These are phyloP conservation scores for Petromus typicus DNA, from an alignment of 2,113 vertebrate species.

Conservation along the genomic window DNA sequence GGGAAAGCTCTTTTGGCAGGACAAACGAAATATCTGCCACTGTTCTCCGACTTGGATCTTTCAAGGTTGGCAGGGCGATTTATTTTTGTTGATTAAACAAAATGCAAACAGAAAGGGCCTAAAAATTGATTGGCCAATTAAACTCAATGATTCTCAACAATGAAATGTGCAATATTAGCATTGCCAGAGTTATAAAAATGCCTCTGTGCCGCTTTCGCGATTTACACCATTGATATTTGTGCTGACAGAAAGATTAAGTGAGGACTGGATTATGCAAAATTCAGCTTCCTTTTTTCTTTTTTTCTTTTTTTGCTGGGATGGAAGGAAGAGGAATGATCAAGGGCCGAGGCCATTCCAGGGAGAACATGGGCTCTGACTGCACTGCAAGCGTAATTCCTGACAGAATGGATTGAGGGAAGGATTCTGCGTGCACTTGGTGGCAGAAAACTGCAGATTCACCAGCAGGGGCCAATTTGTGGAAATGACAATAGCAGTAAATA, in stretches of 20 bases:
- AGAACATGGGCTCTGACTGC: neutral
- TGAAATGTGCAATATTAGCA: constrained; percentile 31
- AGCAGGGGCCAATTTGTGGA: constrained; percentile 33
- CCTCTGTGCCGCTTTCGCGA: neutral
- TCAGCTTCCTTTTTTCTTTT: neutral
- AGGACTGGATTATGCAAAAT: constrained; percentile 41
- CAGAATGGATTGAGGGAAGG: neutral
- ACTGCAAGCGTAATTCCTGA: neutral
- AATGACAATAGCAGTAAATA: constrained; percentile 40
- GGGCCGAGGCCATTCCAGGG: neutral
- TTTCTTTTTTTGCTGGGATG: neutral
- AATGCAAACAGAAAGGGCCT: constrained; percentile 74
- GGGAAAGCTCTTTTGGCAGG: constrained; percentile 63
- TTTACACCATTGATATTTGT: constrained; percentile 17
- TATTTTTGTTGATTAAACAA: constrained; percentile 82
- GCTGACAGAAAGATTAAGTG: constrained; percentile 61
- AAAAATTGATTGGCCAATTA: constrained; percentile 82
- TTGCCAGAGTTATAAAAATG: constrained; percentile 68
- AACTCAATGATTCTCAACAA: constrained; percentile 77
- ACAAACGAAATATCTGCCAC: constrained; percentile 34
- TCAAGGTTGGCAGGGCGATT: constrained; percentile 49
- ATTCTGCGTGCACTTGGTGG: neutral
- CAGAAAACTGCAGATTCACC: constrained; percentile 33
- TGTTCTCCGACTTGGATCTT: constrained; percentile 43
- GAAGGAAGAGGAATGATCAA: neutral